Evolutionary conservation across 2,797 vertebrate genomes (phyloP).

Genomic region (Allobates femoralis): DNA sequence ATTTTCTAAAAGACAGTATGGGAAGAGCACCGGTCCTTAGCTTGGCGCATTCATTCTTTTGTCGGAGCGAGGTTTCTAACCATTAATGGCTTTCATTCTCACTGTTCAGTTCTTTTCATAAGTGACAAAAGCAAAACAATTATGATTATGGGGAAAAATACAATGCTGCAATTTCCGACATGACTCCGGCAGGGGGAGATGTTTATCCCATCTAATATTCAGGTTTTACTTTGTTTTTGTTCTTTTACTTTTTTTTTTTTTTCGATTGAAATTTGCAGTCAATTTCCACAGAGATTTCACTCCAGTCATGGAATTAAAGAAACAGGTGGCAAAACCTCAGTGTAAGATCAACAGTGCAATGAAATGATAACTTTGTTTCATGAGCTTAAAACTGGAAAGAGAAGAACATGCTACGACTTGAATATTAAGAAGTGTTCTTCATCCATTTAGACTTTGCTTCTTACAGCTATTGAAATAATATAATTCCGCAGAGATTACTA

Average conservation of each 20-base stretch:
- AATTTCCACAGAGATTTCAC: neutral
- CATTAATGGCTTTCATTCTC: slow-evolving; percentile 19
- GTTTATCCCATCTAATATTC: slow-evolving; percentile 25
- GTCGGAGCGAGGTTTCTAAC: neutral
- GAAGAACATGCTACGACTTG: neutral
- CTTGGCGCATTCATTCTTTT: slow-evolving; percentile 9
- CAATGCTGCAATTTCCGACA: neutral
- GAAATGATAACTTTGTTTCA: slow-evolving; percentile 11
- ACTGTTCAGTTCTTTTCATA: slow-evolving; percentile 34
- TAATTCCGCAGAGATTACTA: neutral
- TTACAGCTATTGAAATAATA: neutral
- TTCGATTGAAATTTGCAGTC: neutral
- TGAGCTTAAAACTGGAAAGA: slow-evolving; percentile 28
- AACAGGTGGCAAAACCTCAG: slow-evolving; percentile 21
- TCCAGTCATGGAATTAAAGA: slow-evolving; percentile 1
- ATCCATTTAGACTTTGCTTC: neutral
- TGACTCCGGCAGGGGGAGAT: slow-evolving; percentile 45
- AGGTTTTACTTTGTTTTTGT: neutral
- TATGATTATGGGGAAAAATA: neutral
- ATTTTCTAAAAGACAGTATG: neutral
- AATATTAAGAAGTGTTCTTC: neutral
- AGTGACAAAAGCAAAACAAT: slow-evolving; percentile 44
- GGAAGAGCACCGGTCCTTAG: neutral
- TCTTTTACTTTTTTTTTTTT: neutral
- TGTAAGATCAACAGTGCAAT: slow-evolving; percentile 15